Base-by-base conservation (phyloP, 2,113 vertebrate genomes). In the Nipponia nippon region DNA sequence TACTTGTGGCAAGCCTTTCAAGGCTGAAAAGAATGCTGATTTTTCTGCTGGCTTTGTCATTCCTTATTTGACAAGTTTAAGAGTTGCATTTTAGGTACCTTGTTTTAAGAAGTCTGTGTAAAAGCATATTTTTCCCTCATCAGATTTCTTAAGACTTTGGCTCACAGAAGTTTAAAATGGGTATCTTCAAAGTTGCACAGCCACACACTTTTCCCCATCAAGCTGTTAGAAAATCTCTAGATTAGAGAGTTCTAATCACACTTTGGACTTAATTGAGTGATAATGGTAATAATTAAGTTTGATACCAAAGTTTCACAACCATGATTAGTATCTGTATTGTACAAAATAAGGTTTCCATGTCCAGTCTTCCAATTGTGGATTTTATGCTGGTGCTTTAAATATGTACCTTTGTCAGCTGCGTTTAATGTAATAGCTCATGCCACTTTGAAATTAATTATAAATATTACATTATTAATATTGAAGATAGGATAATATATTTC, bases 21-120 rank as follows among this genome's bases (percentile, higher is more conserved):
- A 44, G 56, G 67, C 79, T 94, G 87, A 90, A 96, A 88, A 90
- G 56, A 75, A 75, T 70, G 25, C 78, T 81, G 42, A 17, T 73
- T 96, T 96, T 90, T 93, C 71, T 88, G 23, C 44, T 78, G 71
- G 26, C 63, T 94, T 95, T 86, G 72, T 90, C 44, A 17, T 86
- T 90, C 62, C 58, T 89, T 59, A 52, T 92, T 71, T 82, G 73
- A 59, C 25, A 81, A 38, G n/a, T 61, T 71, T 42, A 87, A 77
- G 63, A 87, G 50, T 38, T 89, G 44, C 42, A 46, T 87, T 61
- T 82, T 69, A 76, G 30, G 6, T 78, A 32, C 23, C 7, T 76
- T 58, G 23, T 87, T 71, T 92, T 63, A 87, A 92, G 59, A 84
- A 81, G 22, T 47, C 2, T 58, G 29, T 42, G 12, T 90, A 87